phyloP scores from a whole-genome alignment of 2,888 invertebrate species.

The Sepioteuthis lessoniana region DNA sequence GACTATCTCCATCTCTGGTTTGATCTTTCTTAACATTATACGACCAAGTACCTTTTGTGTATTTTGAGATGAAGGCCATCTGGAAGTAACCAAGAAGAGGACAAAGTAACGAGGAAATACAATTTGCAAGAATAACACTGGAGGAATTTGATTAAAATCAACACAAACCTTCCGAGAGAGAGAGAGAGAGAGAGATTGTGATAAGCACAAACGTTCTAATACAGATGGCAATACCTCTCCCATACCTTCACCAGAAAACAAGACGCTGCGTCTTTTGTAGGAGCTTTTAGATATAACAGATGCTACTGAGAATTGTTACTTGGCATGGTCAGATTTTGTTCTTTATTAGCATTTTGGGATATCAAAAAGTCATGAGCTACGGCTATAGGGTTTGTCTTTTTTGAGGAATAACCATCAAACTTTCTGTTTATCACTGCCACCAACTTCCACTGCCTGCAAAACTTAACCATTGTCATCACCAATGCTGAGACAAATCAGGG shows the following conservation, averaged over 20 bases:
- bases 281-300: background rate
- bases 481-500: background rate
- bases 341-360: background rate
- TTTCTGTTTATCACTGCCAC: background rate
- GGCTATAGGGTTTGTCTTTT: no score
- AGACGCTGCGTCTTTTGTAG: background rate
- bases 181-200: background rate
- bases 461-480: background rate
- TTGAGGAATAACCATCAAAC: background rate
- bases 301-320: background rate
- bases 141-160: background rate
- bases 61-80: conserved; percentile 33
- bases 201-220: background rate
- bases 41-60: background rate
- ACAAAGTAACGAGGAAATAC: background rate
- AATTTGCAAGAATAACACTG: background rate
- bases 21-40: background rate
- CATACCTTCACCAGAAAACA: background rate
- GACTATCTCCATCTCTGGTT: background rate
- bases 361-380: conserved; percentile 11
- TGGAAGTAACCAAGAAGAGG: background rate
- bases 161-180: background rate
- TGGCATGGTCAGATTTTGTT: background rate
- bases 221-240: background rate
- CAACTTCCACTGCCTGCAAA: background rate